Percentiles rank a stretch among this genome's conserved stretches.
Evolutionary conservation across 2,113 vertebrate genomes (phyloP).

Genomic region (Spilogale gracilis): DNA sequence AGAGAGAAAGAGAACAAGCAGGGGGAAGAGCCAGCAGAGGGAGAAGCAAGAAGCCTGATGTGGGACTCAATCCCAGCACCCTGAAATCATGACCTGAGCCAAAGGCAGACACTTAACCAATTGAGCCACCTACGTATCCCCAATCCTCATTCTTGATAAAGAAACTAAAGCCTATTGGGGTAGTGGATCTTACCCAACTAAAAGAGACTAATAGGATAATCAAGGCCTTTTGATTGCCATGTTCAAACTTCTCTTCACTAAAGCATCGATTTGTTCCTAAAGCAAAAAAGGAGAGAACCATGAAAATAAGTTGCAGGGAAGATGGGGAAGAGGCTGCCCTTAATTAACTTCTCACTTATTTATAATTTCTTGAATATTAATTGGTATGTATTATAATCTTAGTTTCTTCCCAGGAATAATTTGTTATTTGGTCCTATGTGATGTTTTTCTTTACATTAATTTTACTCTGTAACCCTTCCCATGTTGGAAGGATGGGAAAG

Average conservation of each 20-base stretch:
- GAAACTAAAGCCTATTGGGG: neutral
- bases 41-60: neutral
- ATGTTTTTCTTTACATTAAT: neutral
- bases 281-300: neutral
- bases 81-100: neutral
- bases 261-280: neutral
- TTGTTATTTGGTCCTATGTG: neutral
- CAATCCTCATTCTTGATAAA: neutral
- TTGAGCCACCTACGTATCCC: neutral
- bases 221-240: neutral
- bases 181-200: neutral
- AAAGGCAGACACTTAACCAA: neutral
- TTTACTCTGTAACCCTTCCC: neutral
- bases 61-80: neutral
- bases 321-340: neutral
- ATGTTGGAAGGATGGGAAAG: neutral
- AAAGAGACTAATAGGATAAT: neutral
- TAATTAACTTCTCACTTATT: neutral
- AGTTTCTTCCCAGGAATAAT: neutral
- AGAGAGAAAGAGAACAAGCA: neutral
- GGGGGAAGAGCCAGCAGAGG: neutral
- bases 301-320: neutral
- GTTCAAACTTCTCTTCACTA: neutral
- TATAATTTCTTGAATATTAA: neutral
- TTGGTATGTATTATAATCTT: neutral